These are phyloP conservation scores for Athalia cordata DNA, from an alignment of 2,888 invertebrate genomes.

Conservation along the genomic window DNA sequence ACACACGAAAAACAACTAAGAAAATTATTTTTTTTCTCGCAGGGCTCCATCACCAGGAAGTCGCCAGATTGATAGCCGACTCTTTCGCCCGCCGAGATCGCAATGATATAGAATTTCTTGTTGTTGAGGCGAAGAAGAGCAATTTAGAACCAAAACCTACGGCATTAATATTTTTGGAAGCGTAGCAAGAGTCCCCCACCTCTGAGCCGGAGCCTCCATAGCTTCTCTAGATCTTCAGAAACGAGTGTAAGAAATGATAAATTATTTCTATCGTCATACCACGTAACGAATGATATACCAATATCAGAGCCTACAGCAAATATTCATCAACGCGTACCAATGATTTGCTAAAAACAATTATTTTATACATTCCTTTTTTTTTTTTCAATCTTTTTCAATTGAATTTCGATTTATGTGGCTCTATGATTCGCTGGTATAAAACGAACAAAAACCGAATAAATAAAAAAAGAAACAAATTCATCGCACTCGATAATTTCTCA, in stretches of 20 bases:
- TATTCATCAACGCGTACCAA: not conserved
- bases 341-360: no score
- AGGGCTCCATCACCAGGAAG: slow-evolving; percentile 78
- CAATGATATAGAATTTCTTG: slow-evolving; percentile 93
- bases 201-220: slow-evolving; percentile 67
- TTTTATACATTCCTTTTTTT: no score
- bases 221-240: slow-evolving; percentile 17
- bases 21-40: slow-evolving; percentile 16
- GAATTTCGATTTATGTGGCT: no score
- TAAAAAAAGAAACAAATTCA: not conserved
- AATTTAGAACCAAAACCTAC: slow-evolving; percentile 94
- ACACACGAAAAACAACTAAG: not conserved
- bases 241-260: slow-evolving; percentile 3
- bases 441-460: not conserved
- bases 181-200: slow-evolving; percentile 82
- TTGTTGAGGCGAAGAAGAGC: slow-evolving; percentile 93
- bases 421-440: not conserved
- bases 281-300: no score
- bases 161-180: slow-evolving; percentile 92
- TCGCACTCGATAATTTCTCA: not conserved
- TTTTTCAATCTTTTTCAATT: no score
- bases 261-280: no score
- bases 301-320: not conserved
- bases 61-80: slow-evolving; percentile 93
- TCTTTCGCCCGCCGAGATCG: slow-evolving; percentile 93